phyloP scores from a whole-genome alignment of 2,797 vertebrate species.

The Salmo trutta region DNA sequence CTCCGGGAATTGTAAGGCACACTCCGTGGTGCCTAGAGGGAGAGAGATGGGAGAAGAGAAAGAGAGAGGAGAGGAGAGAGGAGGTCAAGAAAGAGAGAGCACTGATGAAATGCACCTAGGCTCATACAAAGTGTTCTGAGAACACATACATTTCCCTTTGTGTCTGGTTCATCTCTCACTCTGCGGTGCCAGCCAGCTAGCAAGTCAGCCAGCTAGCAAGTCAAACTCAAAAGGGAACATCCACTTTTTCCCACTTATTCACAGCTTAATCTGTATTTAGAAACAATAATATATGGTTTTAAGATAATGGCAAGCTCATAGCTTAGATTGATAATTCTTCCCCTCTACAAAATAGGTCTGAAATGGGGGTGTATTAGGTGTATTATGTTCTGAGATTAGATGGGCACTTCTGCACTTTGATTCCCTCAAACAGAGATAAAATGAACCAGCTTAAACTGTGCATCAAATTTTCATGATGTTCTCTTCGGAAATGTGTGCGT shows the following conservation, averaged over 20 bases:
- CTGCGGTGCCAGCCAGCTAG: neutral
- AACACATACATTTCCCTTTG: constrained; percentile 39
- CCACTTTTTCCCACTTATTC: constrained; percentile 7
- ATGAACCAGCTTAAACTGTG: neutral
- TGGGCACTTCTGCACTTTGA: neutral
- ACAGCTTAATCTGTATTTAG: constrained; percentile 41
- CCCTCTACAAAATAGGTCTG: constrained; percentile 22
- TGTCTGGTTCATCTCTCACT: neutral
- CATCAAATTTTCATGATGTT: neutral
- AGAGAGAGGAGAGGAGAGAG: neutral
- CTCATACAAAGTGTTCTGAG: constrained; percentile 10
- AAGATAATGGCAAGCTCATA: constrained; percentile 49
- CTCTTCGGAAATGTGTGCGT: neutral
- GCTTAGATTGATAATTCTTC: constrained; percentile 27
- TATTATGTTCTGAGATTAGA: neutral
- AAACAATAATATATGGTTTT: constrained; percentile 6
- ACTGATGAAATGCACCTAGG: constrained; percentile 33
- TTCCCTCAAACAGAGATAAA: neutral
- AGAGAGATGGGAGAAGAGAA: too few species aligned
- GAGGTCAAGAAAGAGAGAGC: neutral
- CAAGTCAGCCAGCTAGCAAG: too few species aligned
- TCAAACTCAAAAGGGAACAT: constrained; percentile 38
- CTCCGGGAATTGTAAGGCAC: constrained; percentile 93
- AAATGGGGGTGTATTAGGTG: neutral
- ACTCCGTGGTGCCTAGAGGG: constrained; percentile 82